These are phyloP conservation scores for Gallinago paraguaiae DNA, from an alignment of 2,113 vertebrate species.

Conservation along the genomic window DNA sequence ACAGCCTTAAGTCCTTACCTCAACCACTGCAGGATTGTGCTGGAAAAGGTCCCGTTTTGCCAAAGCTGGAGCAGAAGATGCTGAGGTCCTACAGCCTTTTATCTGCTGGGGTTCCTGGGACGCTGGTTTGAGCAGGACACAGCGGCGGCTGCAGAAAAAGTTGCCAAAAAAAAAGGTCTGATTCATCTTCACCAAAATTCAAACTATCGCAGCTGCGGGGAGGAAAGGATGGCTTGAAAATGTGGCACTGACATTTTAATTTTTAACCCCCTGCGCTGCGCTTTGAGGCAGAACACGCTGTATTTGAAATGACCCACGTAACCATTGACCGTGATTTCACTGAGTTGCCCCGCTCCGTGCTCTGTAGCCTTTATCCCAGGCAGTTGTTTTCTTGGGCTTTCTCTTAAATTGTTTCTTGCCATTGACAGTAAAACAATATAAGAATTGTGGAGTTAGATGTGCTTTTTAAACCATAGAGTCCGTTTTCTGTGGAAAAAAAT, in stretches of 20 bases:
- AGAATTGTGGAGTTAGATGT: neutral
- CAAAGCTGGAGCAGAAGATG: neutral
- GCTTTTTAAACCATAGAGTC: neutral
- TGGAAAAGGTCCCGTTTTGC: neutral
- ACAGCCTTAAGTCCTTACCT: neutral
- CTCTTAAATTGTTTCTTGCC: neutral
- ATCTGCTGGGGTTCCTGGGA: neutral
- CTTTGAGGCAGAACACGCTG: neutral
- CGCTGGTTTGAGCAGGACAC: neutral
- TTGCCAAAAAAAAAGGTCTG: neutral
- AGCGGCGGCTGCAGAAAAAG: neutral
- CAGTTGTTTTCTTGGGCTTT: neutral
- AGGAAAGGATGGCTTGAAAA: neutral
- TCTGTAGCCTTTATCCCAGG: neutral
- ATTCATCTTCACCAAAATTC: neutral
- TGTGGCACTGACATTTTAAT: neutral
- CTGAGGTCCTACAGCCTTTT: neutral
- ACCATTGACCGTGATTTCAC: neutral
- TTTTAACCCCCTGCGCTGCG: fast-evolving
- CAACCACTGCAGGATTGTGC: neutral
- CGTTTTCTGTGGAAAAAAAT: neutral
- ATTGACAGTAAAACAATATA: neutral
- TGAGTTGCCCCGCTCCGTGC: neutral
- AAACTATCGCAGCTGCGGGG: neutral
- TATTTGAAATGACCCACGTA: neutral